phyloP scores from a whole-genome alignment of 2,888 invertebrate species.

The Timema cristinae region DNA sequence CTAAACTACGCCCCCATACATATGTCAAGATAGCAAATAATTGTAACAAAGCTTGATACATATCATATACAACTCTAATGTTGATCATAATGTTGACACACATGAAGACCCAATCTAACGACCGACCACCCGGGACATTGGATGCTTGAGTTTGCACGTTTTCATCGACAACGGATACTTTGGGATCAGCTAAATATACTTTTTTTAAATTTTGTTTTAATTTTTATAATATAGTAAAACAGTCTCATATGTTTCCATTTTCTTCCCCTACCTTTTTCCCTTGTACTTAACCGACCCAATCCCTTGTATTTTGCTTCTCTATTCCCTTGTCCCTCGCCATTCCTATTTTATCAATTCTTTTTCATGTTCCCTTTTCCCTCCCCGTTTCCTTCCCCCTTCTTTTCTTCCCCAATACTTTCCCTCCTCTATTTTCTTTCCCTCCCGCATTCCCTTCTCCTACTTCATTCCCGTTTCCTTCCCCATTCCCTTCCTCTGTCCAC shows the following conservation, averaged over 20 bases:
- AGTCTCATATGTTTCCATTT: no score
- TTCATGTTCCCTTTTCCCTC: not conserved
- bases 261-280: no score
- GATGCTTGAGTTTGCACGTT: no score
- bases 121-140: no score
- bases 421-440: not conserved
- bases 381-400: not conserved
- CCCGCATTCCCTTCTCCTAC: not conserved
- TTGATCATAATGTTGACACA: no score
- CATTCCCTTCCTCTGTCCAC: slow-evolving; percentile 19
- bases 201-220: not conserved
- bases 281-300: no score
- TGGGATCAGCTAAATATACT: not conserved
- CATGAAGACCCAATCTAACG: no score
- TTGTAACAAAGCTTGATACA: no score
- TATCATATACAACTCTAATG: no score
- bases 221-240: not conserved
- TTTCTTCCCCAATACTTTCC: not conserved
- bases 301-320: not conserved
- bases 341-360: slow-evolving; percentile 2
- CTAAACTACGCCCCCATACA: no score
- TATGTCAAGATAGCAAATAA: no score
- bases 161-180: not conserved
- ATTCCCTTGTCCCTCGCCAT: not conserved
- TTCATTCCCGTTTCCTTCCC: not conserved